Evolutionary conservation across 2,797 vertebrate genomes (phyloP).

Genomic region (Phalloptychus januarius): DNA sequence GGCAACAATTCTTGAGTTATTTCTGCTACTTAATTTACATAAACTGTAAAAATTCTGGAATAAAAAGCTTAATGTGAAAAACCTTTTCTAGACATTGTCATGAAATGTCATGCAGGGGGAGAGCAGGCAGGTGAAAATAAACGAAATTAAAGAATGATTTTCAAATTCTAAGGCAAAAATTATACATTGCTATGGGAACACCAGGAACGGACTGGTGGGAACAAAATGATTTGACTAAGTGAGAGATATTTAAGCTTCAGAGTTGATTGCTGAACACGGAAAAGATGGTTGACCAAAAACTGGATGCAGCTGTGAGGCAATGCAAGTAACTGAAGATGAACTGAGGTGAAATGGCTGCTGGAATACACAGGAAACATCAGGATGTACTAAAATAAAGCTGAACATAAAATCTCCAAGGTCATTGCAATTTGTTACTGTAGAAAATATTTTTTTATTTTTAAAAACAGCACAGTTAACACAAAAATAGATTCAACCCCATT

Average conservation of each 20-base stretch:
- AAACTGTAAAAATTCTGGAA: neutral
- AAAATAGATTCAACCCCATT: neutral
- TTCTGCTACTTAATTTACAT: neutral
- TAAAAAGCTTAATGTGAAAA: neutral
- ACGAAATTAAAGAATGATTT: too few species aligned
- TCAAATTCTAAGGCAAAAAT: neutral
- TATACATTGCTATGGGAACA: neutral
- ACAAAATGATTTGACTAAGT: neutral
- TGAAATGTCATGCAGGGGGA: neutral
- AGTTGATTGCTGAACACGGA: neutral
- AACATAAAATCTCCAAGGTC: neutral
- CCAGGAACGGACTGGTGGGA: neutral
- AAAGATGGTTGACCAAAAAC: neutral
- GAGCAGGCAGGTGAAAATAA: too few species aligned
- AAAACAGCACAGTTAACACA: neutral
- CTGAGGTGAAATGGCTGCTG: neutral
- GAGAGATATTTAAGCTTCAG: neutral
- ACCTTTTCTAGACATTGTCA: neutral
- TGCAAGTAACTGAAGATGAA: neutral
- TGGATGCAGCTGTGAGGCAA: neutral
- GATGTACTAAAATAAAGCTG: neutral
- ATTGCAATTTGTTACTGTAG: neutral
- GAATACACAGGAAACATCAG: neutral
- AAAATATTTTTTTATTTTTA: neutral
- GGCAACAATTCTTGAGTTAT: neutral